These are phyloP conservation scores for Antennarius striatus DNA, from an alignment of 2,113 vertebrate species.

Conservation along the genomic window DNA sequence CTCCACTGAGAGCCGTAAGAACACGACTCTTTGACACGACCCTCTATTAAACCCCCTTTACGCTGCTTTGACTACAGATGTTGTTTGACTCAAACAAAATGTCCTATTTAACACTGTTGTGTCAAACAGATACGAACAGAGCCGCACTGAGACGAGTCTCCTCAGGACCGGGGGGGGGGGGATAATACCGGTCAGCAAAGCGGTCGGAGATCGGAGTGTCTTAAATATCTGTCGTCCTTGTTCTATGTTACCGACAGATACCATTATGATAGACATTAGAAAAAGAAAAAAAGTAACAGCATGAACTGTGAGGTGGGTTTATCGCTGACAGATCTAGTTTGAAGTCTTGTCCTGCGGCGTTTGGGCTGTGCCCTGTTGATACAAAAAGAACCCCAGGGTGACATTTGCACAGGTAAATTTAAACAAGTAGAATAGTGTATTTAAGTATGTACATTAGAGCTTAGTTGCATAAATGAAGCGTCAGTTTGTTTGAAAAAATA, in stretches of 20 bases:
- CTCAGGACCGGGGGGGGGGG: not conserved
- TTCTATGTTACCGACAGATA: not conserved
- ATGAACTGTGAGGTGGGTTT: too few species aligned
- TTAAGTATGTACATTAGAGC: too few species aligned
- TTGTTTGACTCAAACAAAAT: constrained; percentile 47
- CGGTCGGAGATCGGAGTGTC: not conserved
- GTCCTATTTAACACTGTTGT: constrained; percentile 7
- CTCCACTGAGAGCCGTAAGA: constrained; percentile 36
- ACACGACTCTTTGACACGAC: constrained; percentile 41
- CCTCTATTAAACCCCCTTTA: constrained; percentile 13
- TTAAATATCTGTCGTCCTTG: not conserved
- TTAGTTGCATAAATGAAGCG: too few species aligned
- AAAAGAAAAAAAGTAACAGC: too few species aligned
- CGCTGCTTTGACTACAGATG: constrained; percentile 33
- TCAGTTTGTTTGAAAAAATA: too few species aligned
- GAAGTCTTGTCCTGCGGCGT: too few species aligned
- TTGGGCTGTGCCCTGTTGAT: too few species aligned
- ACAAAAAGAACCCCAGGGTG: too few species aligned
- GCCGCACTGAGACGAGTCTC: not conserved
- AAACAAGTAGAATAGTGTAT: too few species aligned
- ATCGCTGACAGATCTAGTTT: too few species aligned
- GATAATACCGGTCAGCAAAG: not conserved
- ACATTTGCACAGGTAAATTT: too few species aligned
- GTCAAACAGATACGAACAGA: constrained; percentile 15
- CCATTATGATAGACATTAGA: too few species aligned